Conservation (phyloP, 92 coral and sea anemone species). For the Phymanthus crucifer region DNA sequence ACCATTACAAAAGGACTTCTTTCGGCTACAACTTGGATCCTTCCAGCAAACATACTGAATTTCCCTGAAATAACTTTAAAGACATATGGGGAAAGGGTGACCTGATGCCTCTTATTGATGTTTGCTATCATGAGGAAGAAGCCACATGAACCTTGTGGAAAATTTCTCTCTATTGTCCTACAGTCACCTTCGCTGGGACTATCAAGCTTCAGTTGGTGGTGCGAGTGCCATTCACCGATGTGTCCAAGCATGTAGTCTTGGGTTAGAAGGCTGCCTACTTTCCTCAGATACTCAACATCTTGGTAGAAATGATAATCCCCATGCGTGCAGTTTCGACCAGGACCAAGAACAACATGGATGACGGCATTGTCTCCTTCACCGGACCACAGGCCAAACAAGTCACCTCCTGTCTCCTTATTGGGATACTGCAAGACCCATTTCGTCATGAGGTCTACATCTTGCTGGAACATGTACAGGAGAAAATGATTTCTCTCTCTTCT, state of each 20-base stretch:
- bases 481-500: constrained; percentile 9
- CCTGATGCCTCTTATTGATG: constrained; percentile 32
- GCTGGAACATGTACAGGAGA: constrained; percentile 54
- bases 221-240: constrained; percentile 97
- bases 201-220: constrained; percentile 62
- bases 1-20: constrained; percentile 24
- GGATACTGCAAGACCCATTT: constrained; percentile 70
- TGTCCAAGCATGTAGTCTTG: constrained; percentile 72
- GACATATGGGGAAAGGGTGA: constrained; percentile 52
- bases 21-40: constrained; percentile 11
- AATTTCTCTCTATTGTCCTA: constrained; percentile 62
- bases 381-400: constrained; percentile 81
- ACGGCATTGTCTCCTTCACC: constrained; percentile 44
- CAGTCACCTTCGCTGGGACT: constrained; percentile 79
- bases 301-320: constrained; percentile 73
- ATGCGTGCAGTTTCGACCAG: constrained; percentile 66
- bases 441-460: constrained; percentile 49
- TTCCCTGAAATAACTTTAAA: constrained; percentile 10
- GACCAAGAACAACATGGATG: constrained; percentile 81
- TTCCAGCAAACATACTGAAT: constrained; percentile 29
- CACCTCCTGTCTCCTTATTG: constrained; percentile 81
- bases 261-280: constrained; percentile 68
- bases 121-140: constrained; percentile 83
- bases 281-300: constrained; percentile 66
- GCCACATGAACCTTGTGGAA: constrained; percentile 68